Base-by-base conservation (phyloP, 2,888 invertebrate genomes). In the Leucoptera coffeella region DNA sequence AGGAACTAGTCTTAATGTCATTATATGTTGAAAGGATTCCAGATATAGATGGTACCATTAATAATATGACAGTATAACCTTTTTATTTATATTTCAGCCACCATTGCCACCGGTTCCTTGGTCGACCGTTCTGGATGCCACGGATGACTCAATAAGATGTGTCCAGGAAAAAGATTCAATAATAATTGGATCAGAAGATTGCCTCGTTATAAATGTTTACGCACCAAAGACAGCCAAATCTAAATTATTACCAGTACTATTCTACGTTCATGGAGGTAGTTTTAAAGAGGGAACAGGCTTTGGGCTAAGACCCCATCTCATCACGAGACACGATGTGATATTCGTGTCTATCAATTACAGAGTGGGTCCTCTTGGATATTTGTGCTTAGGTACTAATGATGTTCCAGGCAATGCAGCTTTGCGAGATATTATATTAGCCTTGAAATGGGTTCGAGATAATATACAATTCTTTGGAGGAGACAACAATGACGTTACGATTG, bases 401-500 rank as follows among this genome's bases (percentile, higher is more conserved):
- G n/a, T n/a, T n/a, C n/a, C n/a, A n/a, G n/a, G n/a, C n/a, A n/a
- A 27, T n/a, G 22, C 22, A 4, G 27, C 9, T 5, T 11, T 27
- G 6, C n/a, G 17, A 13, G 27, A 27, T 15, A 11, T 17, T 7
- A 15, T 27, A 3, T 15, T n/a, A 10, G 27, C 27, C 4, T 15
- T 27, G 12, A 14, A 14, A 10, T 27, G 27, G 27, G 34, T 47
- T 3, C 32, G 43, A 21, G 25, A 35, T 24, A 49, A 52, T 34
- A 47, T 50, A 7, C 26, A 14, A 4, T 32, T 36, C 4, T 52
- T 52, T 29, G 44, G 43, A n/a, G 51, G 51, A 6, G 35, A 50
- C 14, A 19, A 22, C 10, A 22, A 27, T 12, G 15, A 13, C 12
- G 15, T 27, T 4, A 27, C 27, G 4, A 8, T 27, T 4, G 22